Evolutionary conservation across 2,113 vertebrate species (phyloP).

Genomic region (Nettapus auritus): DNA sequence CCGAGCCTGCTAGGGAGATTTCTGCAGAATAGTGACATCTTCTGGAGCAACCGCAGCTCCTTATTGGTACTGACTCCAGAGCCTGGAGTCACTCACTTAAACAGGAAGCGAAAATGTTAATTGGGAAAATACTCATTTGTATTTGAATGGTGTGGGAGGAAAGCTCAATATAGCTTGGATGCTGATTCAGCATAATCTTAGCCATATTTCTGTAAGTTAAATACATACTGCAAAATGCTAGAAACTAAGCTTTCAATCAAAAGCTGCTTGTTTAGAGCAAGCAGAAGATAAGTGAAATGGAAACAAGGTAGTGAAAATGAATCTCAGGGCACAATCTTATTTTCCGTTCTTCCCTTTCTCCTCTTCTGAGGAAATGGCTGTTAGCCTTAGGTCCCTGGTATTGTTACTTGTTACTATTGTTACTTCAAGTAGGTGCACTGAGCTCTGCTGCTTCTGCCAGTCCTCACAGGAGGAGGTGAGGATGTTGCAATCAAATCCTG

Average conservation of each 20-base stretch:
- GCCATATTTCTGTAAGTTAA: rapidly evolving
- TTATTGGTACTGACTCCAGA: rapidly evolving
- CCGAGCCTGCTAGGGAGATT: not conserved
- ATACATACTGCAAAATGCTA: not conserved
- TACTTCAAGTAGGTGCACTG: no score
- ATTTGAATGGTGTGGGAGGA: not conserved
- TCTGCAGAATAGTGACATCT: not conserved
- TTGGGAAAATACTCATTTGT: not conserved
- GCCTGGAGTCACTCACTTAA: not conserved
- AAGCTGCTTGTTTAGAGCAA: not conserved
- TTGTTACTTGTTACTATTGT: not conserved
- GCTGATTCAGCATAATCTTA: not conserved
- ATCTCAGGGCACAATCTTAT: rapidly evolving
- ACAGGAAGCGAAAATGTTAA: rapidly evolving
- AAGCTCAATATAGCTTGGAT: not conserved
- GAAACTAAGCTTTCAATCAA: not conserved
- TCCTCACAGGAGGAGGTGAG: not conserved
- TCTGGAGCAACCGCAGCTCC: not conserved
- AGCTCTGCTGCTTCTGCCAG: not conserved
- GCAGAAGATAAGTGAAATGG: not conserved
- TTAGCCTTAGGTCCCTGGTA: not conserved
- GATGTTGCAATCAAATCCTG: rapidly evolving
- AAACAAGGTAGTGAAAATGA: not conserved
- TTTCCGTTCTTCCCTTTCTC: rapidly evolving
- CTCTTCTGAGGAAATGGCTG: not conserved